Conservation (phyloP, 2,113 vertebrate genomes). For the Lophochroa leadbeateri region DNA sequence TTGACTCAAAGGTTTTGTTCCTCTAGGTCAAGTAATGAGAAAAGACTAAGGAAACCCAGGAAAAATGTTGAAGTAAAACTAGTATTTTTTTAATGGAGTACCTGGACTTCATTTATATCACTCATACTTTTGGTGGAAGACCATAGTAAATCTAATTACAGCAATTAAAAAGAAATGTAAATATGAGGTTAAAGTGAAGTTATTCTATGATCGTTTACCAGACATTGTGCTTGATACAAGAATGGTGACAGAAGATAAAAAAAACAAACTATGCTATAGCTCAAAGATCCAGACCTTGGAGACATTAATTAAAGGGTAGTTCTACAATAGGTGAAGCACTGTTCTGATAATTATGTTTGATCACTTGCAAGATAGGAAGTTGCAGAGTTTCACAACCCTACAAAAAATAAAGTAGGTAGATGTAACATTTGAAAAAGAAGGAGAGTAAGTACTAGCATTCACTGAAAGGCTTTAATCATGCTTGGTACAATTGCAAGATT, state of each 20-base stretch:
- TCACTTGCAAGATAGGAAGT: background rate
- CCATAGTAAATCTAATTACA: background rate
- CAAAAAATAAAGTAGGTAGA: background rate
- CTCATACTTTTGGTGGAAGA: background rate
- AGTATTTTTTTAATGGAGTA: background rate
- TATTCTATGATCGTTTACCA: background rate
- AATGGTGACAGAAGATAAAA: background rate
- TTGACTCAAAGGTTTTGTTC: background rate
- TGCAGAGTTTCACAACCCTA: background rate
- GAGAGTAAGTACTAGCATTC: background rate
- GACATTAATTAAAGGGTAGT: background rate
- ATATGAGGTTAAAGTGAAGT: background rate
- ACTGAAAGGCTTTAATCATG: background rate
- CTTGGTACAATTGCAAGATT: background rate
- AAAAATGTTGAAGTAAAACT: background rate
- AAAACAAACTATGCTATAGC: background rate
- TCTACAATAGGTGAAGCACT: background rate
- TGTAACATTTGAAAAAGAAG: background rate
- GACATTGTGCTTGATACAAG: background rate
- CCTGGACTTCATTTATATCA: background rate
- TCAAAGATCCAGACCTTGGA: background rate
- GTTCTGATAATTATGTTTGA: background rate
- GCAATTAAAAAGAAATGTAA: background rate
- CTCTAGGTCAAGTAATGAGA: background rate
- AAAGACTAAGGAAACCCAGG: background rate